These are phyloP conservation scores for Montipora sp. DNA, from an alignment of 64 coral and sea anemone genomes.

Conservation along the genomic window DNA sequence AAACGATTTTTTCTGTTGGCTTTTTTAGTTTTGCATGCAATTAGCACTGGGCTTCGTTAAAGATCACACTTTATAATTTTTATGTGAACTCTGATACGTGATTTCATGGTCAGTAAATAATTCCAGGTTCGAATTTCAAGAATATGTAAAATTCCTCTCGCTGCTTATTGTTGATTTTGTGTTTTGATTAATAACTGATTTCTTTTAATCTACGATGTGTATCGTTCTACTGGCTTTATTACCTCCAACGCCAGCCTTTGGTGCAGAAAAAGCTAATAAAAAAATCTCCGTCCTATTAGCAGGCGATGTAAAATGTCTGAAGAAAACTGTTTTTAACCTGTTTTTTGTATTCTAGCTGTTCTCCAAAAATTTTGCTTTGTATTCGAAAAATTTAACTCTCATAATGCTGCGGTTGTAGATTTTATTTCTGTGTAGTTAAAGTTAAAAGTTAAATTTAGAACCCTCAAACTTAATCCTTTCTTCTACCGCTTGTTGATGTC, in stretches of 20 bases:
- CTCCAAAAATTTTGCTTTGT: background rate
- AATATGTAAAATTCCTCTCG: slow-evolving; percentile 33
- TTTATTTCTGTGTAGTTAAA: background rate
- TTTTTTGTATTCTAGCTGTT: background rate
- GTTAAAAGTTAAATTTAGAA: background rate
- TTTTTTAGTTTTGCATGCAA: background rate
- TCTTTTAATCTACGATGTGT: slow-evolving; percentile 46
- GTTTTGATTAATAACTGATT: slow-evolving; percentile 54
- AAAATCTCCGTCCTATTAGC: background rate
- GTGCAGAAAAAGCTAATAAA: background rate
- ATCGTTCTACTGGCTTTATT: slow-evolving; percentile 12
- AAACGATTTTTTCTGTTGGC: background rate
- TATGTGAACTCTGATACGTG: slow-evolving; percentile 22
- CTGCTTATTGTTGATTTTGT: slow-evolving; percentile 43
- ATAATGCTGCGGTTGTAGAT: background rate
- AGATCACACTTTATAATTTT: background rate
- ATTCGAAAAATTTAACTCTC: background rate
- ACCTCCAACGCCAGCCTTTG: background rate
- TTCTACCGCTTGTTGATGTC: background rate
- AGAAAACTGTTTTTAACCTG: background rate
- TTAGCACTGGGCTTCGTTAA: background rate
- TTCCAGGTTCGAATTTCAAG: slow-evolving; percentile 35
- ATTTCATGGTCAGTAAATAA: background rate
- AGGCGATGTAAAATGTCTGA: background rate
- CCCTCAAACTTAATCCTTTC: background rate